phyloP scores from a whole-genome alignment of 2,888 invertebrate species.

The Lycocerus yunnanus region DNA sequence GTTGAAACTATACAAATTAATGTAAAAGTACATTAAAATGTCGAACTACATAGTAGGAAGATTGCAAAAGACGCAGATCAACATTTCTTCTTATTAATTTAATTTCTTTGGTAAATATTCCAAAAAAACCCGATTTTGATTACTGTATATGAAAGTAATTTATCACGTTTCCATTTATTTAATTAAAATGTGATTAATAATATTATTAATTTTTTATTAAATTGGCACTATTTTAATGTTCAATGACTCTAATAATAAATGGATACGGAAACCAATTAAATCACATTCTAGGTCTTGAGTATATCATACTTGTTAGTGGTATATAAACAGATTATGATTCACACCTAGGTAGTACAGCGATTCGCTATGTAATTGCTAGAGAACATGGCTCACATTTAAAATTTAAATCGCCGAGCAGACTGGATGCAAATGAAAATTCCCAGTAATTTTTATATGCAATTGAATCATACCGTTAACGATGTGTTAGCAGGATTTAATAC shows the following conservation, averaged over 20 bases:
- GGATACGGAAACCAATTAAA: conserved; percentile 7
- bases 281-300: not conserved
- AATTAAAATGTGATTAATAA: not conserved
- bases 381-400: not conserved
- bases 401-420: not conserved
- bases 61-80: too few relatives aligned
- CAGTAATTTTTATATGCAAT: not conserved
- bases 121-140: too few relatives aligned
- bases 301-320: conserved; percentile 4
- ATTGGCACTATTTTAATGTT: not conserved
- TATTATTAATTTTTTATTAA: not conserved
- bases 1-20: too few relatives aligned
- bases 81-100: too few relatives aligned
- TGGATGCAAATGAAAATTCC: not conserved
- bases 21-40: too few relatives aligned
- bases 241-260: conserved; percentile 6
- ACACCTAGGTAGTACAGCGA: not conserved
- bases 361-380: not conserved
- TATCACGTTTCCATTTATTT: too few relatives aligned
- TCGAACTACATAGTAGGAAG: too few relatives aligned
- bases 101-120: too few relatives aligned
- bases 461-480: not conserved
- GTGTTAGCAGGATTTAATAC: not conserved
- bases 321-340: conserved; percentile 18
- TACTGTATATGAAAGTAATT: too few relatives aligned